Evolutionary conservation across 2,113 vertebrate genomes (phyloP).

Genomic region (Nansenia antarctica): DNA sequence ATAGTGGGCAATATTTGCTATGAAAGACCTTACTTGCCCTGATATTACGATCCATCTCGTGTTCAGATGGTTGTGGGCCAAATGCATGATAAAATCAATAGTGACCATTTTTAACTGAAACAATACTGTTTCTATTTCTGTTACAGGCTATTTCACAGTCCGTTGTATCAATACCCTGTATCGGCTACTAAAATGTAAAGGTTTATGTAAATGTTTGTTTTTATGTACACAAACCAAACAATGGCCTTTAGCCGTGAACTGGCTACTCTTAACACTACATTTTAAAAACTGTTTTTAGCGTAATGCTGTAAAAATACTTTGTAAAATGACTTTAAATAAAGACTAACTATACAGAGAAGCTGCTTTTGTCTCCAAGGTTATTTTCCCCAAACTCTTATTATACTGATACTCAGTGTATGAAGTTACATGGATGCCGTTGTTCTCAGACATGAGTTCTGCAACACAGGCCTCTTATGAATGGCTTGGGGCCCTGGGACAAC

Average conservation of each 20-base stretch:
- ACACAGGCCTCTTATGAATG: too few relatives aligned
- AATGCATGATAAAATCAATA: not conserved
- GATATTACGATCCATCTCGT: not conserved
- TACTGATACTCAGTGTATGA: too few relatives aligned
- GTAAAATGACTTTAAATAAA: not conserved
- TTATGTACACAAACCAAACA: not conserved
- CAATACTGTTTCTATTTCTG: too few relatives aligned
- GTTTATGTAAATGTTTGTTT: not conserved
- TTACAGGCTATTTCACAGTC: too few relatives aligned
- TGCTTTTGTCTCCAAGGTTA: not conserved
- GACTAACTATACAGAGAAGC: not conserved
- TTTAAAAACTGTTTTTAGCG: slow-evolving; percentile 6
- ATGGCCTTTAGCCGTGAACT: too few relatives aligned
- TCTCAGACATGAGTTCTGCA: too few relatives aligned
- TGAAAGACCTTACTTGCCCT: not conserved
- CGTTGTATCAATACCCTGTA: too few relatives aligned
- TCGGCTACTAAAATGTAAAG: too few relatives aligned
- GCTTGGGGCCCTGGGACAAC: too few relatives aligned
- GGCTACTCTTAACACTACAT: not conserved
- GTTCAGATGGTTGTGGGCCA: not conserved
- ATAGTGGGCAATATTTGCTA: not conserved
- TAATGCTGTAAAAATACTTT: not conserved
- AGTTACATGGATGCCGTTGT: too few relatives aligned
- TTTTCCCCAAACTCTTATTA: too few relatives aligned
- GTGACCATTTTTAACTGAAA: not conserved